Conservation (phyloP, 2,888 invertebrate species). For the Sericinus montela region DNA sequence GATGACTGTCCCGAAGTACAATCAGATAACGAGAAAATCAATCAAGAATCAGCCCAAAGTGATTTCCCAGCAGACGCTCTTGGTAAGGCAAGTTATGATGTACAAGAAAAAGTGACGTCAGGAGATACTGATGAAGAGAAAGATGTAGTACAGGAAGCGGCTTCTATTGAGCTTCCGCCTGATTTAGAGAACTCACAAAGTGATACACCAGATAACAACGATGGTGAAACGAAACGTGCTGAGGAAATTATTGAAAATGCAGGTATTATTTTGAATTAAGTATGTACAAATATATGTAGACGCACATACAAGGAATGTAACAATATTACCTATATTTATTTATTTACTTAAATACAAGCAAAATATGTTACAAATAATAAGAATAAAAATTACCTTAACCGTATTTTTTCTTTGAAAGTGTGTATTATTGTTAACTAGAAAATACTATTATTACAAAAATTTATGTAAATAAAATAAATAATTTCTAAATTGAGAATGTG, state of each 20-base stretch:
- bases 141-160: constrained; percentile 20
- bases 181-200: constrained; percentile 38
- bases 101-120: constrained; percentile 25
- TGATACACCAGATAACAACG: constrained; percentile 34
- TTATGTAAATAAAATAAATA: no score
- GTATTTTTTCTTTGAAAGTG: no score
- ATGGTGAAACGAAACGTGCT: constrained; percentile 25
- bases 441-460: no score
- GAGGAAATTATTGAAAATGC: constrained; percentile 25
- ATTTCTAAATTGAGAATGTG: no score
- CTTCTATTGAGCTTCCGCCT: constrained; percentile 32
- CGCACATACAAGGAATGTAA: no score
- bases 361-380: no score
- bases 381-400: no score
- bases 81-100: constrained; percentile 24
- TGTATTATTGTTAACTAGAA: no score
- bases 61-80: constrained; percentile 15
- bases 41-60: constrained; percentile 18
- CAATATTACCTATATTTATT: no score
- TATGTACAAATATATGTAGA: no score
- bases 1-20: constrained; percentile 43
- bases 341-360: no score
- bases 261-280: constrained; percentile 24
- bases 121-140: constrained; percentile 17
- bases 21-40: constrained; percentile 39